These are phyloP conservation scores for Hippocampus mohnikei DNA, from an alignment of 2,113 vertebrate species.

Conservation along the genomic window DNA sequence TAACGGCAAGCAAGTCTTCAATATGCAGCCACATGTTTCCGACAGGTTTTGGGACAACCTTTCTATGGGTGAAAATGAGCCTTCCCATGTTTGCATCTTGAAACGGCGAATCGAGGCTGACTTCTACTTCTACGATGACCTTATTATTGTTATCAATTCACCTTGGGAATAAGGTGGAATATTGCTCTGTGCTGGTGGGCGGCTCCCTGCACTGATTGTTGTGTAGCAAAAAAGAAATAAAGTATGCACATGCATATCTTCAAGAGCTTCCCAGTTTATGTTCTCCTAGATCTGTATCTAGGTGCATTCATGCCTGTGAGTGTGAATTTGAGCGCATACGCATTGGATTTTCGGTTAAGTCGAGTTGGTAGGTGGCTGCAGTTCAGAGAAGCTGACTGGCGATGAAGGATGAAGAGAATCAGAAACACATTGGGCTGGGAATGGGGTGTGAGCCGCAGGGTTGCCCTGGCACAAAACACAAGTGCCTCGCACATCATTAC, in stretches of 20 bases:
- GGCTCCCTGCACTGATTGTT: conserved; percentile 25
- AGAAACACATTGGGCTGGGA: conserved; percentile 72
- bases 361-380: conserved; percentile 53
- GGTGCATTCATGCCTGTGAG: conserved; percentile 2
- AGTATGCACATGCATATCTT: conserved; percentile 54
- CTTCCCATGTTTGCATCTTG: conserved; percentile 46
- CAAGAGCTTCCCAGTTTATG: conserved; percentile 27
- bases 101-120: conserved; percentile 50
- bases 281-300: background rate
- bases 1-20: conserved; percentile 60
- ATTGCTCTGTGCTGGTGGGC: conserved; percentile 27
- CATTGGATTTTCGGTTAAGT: conserved; percentile 12
- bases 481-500: conserved; percentile 74
- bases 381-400: conserved; percentile 58
- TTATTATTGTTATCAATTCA: conserved; percentile 52
- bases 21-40: conserved; percentile 71
- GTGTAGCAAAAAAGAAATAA: conserved; percentile 29
- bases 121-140: conserved; percentile 59
- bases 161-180: conserved; percentile 50
- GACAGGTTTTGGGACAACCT: conserved; percentile 47
- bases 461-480: conserved; percentile 67
- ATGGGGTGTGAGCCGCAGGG: conserved; percentile 69
- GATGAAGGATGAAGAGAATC: conserved; percentile 72
- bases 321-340: conserved; percentile 21
- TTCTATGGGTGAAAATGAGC: conserved; percentile 31